Evolutionary conservation across 2,113 vertebrate species (phyloP).

Genomic region (Ardeotis arabs): DNA sequence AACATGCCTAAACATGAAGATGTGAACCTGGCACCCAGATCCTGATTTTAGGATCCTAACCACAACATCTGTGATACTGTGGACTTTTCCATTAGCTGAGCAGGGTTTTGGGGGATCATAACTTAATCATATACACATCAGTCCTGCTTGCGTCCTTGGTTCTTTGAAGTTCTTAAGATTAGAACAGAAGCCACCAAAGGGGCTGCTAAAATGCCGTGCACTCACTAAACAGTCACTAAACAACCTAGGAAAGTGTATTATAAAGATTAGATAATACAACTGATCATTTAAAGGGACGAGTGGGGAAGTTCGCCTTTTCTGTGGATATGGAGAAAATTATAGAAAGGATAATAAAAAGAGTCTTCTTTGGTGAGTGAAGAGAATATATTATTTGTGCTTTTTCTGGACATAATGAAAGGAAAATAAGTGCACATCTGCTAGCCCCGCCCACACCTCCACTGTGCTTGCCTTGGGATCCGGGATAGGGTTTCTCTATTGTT

Average conservation of each 20-base stretch:
- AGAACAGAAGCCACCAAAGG: not conserved
- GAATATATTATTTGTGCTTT: not conserved
- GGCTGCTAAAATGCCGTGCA: not conserved
- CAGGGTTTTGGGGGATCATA: not conserved
- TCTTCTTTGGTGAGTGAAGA: not conserved
- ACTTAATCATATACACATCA: not conserved
- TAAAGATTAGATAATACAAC: not conserved
- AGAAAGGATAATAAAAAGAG: not conserved
- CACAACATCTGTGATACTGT: not conserved
- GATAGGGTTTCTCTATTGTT: not conserved
- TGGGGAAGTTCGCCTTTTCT: not conserved
- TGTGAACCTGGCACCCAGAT: not conserved
- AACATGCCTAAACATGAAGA: not conserved
- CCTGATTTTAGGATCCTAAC: not conserved
- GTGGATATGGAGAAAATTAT: not conserved
- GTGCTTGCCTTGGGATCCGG: not conserved
- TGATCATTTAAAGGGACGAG: not conserved
- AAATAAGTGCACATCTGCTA: not conserved
- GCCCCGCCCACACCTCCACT: not conserved
- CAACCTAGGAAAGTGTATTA: not conserved
- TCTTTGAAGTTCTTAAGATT: not conserved
- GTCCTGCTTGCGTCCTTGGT: not conserved
- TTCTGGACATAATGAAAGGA: not conserved
- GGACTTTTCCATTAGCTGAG: not conserved
- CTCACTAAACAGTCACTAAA: not conserved